A percentile compares a stretch with the other conserved stretches of the same genome.
Evolutionary conservation across 92 coral and sea anemone genomes (phyloP).

Genomic region (Palythoa grandiflora): DNA sequence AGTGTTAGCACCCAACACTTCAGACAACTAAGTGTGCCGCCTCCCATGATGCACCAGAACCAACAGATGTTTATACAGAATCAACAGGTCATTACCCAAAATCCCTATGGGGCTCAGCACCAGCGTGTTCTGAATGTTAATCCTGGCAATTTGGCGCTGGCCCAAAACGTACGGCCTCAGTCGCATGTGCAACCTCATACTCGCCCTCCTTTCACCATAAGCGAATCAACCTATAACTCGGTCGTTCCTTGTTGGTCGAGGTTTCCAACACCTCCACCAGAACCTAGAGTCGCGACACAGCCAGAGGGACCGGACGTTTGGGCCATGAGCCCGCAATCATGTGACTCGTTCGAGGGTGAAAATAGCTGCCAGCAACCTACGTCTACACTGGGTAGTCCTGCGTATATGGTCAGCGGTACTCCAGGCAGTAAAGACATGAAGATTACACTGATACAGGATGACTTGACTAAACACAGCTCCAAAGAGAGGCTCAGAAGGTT

Average conservation of each 20-base stretch:
- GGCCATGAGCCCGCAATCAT: slow-evolving; percentile 29
- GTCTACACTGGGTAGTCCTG: slow-evolving; percentile 70
- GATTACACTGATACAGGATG: slow-evolving; percentile 81
- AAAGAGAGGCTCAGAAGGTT: slow-evolving; percentile 90
- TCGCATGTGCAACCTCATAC: neutral
- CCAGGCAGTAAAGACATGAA: slow-evolving; percentile 92
- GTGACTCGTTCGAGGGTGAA: slow-evolving; percentile 36
- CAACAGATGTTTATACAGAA: slow-evolving; percentile 28
- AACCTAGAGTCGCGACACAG: slow-evolving; percentile 30
- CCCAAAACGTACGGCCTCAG: slow-evolving; percentile 17
- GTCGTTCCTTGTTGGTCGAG: slow-evolving; percentile 38
- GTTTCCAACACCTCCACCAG: slow-evolving; percentile 43
- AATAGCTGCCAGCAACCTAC: neutral
- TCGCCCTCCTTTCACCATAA: neutral
- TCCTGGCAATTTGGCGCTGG: neutral
- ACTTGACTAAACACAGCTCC: slow-evolving; percentile 91
- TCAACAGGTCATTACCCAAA: slow-evolving; percentile 13
- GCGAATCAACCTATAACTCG: slow-evolving; percentile 11
- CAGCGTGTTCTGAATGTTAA: slow-evolving; percentile 12
- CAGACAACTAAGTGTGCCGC: neutral
- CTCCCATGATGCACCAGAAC: slow-evolving; percentile 21
- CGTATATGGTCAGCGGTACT: slow-evolving; percentile 92
- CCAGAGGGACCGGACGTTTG: slow-evolving; percentile 9
- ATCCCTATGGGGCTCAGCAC: slow-evolving; percentile 20
- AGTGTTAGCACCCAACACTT: neutral